Evolutionary conservation across 2,113 vertebrate species (phyloP).

Genomic region (Brienomyrus longianalis): DNA sequence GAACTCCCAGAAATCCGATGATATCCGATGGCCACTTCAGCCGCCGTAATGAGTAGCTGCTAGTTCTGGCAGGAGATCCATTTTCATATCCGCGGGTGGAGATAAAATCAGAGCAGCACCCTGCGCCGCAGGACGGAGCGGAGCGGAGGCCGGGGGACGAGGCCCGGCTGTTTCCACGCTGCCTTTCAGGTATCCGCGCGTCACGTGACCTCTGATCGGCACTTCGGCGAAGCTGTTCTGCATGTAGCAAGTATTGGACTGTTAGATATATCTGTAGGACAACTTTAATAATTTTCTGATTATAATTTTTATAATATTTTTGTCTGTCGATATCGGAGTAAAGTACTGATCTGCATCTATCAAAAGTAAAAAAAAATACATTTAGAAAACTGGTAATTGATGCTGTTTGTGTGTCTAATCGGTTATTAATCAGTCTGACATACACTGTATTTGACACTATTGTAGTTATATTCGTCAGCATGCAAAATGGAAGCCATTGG

Average conservation of each 20-base stretch:
- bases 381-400: neutral
- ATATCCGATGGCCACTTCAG: neutral
- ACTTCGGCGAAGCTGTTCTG: neutral
- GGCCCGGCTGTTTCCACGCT: neutral
- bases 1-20: neutral
- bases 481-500: neutral
- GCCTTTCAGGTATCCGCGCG: neutral
- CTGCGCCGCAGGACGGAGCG: neutral
- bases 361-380: neutral
- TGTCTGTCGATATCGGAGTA: neutral
- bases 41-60: slow-evolving; percentile 4
- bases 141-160: neutral
- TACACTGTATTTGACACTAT: neutral
- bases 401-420: neutral
- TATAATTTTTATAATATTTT: neutral
- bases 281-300: neutral
- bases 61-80: slow-evolving; percentile 4
- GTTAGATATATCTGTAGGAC: neutral
- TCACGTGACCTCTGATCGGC: neutral
- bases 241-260: neutral
- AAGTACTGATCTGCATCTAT: neutral
- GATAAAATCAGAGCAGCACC: neutral
- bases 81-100: slow-evolving; percentile 5
- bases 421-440: neutral
- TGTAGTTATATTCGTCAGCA: neutral